These are phyloP conservation scores for Podotricha telesiphe DNA, from an alignment of 2,888 invertebrate genomes.

Conservation along the genomic window DNA sequence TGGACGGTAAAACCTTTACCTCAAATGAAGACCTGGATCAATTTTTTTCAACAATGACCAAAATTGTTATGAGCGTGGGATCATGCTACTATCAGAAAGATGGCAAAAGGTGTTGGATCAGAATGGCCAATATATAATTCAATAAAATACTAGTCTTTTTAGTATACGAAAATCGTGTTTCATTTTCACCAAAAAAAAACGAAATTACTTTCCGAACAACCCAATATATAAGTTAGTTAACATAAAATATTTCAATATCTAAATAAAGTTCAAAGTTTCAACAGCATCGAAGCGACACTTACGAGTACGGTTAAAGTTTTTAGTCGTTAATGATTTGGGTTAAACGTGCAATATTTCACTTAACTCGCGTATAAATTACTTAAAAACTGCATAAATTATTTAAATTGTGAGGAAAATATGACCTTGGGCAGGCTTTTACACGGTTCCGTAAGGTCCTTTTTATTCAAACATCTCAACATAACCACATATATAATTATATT, in stretches of 20 bases:
- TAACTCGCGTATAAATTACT: constrained; percentile 35
- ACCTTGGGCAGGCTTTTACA: neutral
- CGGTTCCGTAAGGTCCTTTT: neutral
- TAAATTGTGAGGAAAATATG: constrained; percentile 18
- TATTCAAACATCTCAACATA: no score
- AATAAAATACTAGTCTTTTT: no score
- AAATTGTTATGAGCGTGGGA: no score
- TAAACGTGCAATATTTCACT: constrained; percentile 37
- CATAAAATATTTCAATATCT: constrained; percentile 10
- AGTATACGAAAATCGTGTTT: no score
- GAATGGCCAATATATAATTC: no score
- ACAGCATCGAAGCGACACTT: constrained; percentile 21
- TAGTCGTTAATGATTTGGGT: constrained; percentile 37
- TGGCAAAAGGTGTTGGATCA: no score
- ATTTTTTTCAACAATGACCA: constrained; percentile 21
- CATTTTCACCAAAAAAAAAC: no score
- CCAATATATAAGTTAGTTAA: no score
- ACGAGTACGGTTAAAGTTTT: constrained; percentile 22
- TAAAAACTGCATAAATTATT: constrained; percentile 35
- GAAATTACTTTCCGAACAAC: no score
- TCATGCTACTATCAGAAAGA: no score
- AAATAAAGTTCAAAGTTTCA: constrained; percentile 23
- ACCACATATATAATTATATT: no score
- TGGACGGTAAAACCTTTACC: constrained; percentile 19
- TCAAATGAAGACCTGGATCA: no score